These are phyloP conservation scores for Corydoras sp. DNA, from an alignment of 2,113 vertebrate species.

Conservation along the genomic window DNA sequence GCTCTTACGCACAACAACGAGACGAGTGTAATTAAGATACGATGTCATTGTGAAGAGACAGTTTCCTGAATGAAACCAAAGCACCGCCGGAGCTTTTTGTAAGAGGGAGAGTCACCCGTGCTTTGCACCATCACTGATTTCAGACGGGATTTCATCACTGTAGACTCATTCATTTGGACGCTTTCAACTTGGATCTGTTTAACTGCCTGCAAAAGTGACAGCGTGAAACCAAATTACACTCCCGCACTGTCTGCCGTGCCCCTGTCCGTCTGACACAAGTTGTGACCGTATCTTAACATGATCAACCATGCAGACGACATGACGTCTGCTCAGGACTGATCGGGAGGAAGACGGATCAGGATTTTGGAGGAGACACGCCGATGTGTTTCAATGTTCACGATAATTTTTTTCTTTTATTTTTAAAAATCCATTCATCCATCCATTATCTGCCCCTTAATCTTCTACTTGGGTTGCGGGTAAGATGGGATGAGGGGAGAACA, in stretches of 20 bases:
- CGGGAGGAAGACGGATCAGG: no score
- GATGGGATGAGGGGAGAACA: no score
- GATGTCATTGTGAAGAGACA: not conserved
- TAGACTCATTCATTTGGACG: slow-evolving; percentile 13
- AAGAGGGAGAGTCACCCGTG: not conserved
- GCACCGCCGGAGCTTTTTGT: not conserved
- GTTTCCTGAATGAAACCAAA: not conserved
- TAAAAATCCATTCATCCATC: no score
- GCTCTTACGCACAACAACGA: not conserved
- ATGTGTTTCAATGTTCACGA: no score
- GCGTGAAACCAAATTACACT: slow-evolving; percentile 13
- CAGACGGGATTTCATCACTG: not conserved
- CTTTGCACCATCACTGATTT: slow-evolving; percentile 9
- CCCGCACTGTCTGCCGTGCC: not conserved
- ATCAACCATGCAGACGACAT: not conserved
- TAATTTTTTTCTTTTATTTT: no score
- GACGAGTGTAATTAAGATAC: not conserved
- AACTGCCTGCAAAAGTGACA: not conserved
- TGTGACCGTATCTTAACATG: not conserved
- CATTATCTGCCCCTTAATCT: no score
- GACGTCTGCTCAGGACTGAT: no score
- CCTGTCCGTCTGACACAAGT: no score
- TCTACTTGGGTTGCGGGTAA: no score
- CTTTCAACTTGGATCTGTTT: slow-evolving; percentile 28
- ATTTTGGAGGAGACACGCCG: no score